phyloP scores from a whole-genome alignment of 2,888 invertebrate genomes.

The Aphodius sticticus region DNA sequence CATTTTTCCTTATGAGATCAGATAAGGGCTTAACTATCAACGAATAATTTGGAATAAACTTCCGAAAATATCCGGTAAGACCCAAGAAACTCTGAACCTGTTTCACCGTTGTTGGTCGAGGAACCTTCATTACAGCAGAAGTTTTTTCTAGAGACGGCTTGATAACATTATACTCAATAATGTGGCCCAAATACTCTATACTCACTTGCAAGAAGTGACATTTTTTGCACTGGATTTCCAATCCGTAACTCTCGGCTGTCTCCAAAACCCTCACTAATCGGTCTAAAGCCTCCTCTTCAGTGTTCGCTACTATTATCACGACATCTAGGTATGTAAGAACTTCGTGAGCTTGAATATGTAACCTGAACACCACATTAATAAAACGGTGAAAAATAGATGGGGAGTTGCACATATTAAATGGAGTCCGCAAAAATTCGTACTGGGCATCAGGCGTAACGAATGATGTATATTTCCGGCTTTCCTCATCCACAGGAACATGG shows the following conservation, averaged over 20 bases:
- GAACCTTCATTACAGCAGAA: neutral
- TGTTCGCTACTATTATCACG: slow-evolving; percentile 35
- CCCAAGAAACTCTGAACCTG: slow-evolving; percentile 37
- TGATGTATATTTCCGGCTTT: slow-evolving; percentile 29
- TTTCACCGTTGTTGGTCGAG: slow-evolving; percentile 13
- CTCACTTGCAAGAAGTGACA: slow-evolving; percentile 13
- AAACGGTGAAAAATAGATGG: slow-evolving; percentile 47
- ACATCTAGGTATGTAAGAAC: too few species aligned
- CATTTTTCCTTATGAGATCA: too few species aligned
- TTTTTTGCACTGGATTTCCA: slow-evolving; percentile 15
- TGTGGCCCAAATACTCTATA: slow-evolving; percentile 16
- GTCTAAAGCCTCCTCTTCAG: slow-evolving; percentile 34
- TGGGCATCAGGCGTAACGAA: slow-evolving; percentile 38
- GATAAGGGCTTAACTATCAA: too few species aligned
- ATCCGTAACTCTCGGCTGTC: neutral
- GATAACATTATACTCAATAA: slow-evolving; percentile 11
- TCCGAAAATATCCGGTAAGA: slow-evolving; percentile 52
- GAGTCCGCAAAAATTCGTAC: slow-evolving; percentile 51
- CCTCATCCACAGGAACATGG: slow-evolving; percentile 27
- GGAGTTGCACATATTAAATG: slow-evolving; percentile 55
- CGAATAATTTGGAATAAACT: slow-evolving; percentile 50
- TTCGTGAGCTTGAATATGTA: slow-evolving; percentile 29
- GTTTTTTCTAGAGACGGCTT: slow-evolving; percentile 6
- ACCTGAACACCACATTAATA: slow-evolving; percentile 35
- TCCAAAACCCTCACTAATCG: slow-evolving; percentile 23